These are phyloP conservation scores for Chrysolina americana DNA, from an alignment of 2,888 invertebrate species.

Conservation along the genomic window DNA sequence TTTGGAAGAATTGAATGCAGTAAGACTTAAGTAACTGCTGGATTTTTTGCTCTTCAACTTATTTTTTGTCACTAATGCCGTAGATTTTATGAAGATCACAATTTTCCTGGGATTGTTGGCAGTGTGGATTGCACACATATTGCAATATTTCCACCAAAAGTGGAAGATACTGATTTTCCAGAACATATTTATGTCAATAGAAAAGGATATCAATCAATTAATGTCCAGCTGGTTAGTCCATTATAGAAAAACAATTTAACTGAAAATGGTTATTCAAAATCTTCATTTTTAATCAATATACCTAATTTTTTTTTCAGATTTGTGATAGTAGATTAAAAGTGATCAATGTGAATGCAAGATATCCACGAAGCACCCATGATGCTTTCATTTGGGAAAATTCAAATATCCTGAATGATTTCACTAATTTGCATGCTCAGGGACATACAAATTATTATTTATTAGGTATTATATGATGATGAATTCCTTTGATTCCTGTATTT, in stretches of 20 bases:
- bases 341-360: no score
- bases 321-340: background rate
- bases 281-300: no score
- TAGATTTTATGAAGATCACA: conserved; percentile 34
- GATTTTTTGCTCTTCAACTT: no score
- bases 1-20: background rate
- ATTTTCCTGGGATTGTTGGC: conserved; percentile 39
- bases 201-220: conserved; percentile 44
- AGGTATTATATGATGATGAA: background rate
- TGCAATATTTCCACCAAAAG: conserved; percentile 40
- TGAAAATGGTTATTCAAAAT: background rate
- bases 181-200: conserved; percentile 42
- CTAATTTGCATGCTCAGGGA: background rate
- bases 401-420: background rate
- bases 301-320: background rate
- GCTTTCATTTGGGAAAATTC: conserved; percentile 30
- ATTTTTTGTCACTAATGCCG: background rate
- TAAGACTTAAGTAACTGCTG: background rate
- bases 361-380: conserved; percentile 31
- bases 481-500: no score
- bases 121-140: conserved; percentile 43
- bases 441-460: background rate
- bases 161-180: conserved; percentile 33
- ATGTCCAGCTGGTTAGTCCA: conserved; percentile 39
- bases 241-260: no score